phyloP scores from a whole-genome alignment of 2,797 vertebrate species.

The Acestrorhynchus altus region DNA sequence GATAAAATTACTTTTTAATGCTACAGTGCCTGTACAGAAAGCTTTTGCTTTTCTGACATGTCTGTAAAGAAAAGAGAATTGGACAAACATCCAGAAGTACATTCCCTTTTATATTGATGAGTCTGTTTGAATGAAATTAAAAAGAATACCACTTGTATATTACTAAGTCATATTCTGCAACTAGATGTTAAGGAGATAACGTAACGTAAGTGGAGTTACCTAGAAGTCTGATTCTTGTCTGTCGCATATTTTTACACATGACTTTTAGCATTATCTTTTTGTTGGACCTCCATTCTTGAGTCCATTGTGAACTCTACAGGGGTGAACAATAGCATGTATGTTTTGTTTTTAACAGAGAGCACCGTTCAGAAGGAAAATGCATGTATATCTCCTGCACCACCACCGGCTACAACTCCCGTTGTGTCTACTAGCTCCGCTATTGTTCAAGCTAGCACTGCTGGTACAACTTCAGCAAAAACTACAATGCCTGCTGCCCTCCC shows the following conservation, averaged over 20 bases:
- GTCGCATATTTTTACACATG: not conserved
- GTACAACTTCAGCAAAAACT: slow-evolving; percentile 15
- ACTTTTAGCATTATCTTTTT: too few relatives aligned
- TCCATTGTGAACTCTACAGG: too few relatives aligned
- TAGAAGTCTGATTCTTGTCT: not conserved
- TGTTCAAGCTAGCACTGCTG: slow-evolving; percentile 23
- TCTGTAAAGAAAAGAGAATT: too few relatives aligned
- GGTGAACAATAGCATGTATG: not conserved
- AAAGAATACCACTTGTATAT: too few relatives aligned
- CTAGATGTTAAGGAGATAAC: not conserved
- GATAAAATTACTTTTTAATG: too few relatives aligned
- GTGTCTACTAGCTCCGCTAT: slow-evolving; percentile 21
- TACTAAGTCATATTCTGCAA: not conserved
- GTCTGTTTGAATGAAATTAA: too few relatives aligned
- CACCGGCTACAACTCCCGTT: not conserved
- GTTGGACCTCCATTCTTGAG: too few relatives aligned
- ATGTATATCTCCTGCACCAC: not conserved
- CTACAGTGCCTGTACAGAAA: too few relatives aligned
- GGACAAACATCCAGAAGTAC: too few relatives aligned
- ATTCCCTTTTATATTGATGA: too few relatives aligned
- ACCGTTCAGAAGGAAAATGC: not conserved
- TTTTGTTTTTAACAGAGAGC: not conserved
- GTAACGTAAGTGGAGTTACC: not conserved
- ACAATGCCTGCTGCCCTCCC: slow-evolving; percentile 17
- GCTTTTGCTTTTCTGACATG: too few relatives aligned